Base-by-base conservation (phyloP, 1,140 invertebrate genomes). In the Drosophila kanapiae region DNA sequence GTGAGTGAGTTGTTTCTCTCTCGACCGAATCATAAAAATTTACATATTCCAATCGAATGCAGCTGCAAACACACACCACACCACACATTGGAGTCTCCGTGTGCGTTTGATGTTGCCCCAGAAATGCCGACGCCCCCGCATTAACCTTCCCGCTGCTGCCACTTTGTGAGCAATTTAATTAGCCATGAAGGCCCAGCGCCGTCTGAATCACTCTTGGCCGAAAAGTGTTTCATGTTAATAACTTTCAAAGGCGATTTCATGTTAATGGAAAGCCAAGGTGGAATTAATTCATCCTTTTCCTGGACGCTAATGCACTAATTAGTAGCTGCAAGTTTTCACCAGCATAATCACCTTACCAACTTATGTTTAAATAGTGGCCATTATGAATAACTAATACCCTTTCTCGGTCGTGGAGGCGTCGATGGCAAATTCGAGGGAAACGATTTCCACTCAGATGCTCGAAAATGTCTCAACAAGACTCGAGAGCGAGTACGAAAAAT, bases 121-220 rank as follows among this genome's bases (percentile, higher is more conserved):
- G 75, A 78, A 75, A 81, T 74, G 85, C 78, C 84, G 69, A 81
- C 84, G 78, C 84, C 84, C 85, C 88, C 84, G 72, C 54, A 58
- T 70, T 90, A 79, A 90, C 84, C 84, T 88, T 88, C 85, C 79
- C 47, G 27, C 13, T 11, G 49, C 31, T 35, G 49, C 49, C 78
- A 72, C 64, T 75, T 79, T 72, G 68, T 72, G 68, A 85, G 70
- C 78, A 29, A 90, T 77, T 90, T 88, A 88, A 88, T 88, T 88
- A 85, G 78, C 81, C 81, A 90, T 90, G 84, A 88, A 88, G 85
- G 84, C 84, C 85, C 77, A 59, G 45, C 59, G 72, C 62, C 64
- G 48, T 31, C 60, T 60, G 67, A 51, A 43, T 72, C 65, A 72
- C 31, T 72, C 31, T 51, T 42, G 27, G 53, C 65, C 58, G 48